phyloP scores from a whole-genome alignment of 2,113 vertebrate species.

The Prinia subflava region DNA sequence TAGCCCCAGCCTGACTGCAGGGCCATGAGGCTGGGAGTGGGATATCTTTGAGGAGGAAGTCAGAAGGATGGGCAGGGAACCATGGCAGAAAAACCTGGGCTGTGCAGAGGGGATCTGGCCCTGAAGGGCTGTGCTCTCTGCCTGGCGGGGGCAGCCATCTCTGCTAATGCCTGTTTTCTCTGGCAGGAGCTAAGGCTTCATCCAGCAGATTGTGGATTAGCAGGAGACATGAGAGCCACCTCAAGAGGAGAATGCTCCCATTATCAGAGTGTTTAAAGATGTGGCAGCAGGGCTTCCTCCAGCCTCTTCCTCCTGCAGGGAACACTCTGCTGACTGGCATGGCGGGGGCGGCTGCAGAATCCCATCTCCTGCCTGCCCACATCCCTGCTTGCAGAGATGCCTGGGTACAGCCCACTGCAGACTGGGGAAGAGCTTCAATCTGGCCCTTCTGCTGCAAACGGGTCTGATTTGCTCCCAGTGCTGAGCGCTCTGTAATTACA shows the following conservation, averaged over 20 bases:
- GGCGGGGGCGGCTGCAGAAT: neutral
- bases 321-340: neutral
- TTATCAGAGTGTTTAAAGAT: neutral
- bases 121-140: neutral
- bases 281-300: neutral
- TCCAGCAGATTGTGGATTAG: neutral
- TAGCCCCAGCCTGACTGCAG: neutral
- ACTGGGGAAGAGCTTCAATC: neutral
- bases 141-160: neutral
- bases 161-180: neutral
- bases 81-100: neutral
- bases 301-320: neutral
- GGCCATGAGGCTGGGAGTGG: neutral
- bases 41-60: neutral
- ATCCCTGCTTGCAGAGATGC: neutral
- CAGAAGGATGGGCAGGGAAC: neutral
- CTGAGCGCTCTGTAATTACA: constrained; percentile 53
- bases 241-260: neutral
- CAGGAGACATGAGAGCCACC: neutral
- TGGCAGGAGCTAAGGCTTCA: neutral
- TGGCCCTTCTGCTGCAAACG: neutral
- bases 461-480: neutral
- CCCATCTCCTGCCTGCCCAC: constrained; percentile 18
- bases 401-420: neutral
- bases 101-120: neutral